These are phyloP conservation scores for Anableps anableps DNA, from an alignment of 2,797 vertebrate genomes.

Conservation along the genomic window DNA sequence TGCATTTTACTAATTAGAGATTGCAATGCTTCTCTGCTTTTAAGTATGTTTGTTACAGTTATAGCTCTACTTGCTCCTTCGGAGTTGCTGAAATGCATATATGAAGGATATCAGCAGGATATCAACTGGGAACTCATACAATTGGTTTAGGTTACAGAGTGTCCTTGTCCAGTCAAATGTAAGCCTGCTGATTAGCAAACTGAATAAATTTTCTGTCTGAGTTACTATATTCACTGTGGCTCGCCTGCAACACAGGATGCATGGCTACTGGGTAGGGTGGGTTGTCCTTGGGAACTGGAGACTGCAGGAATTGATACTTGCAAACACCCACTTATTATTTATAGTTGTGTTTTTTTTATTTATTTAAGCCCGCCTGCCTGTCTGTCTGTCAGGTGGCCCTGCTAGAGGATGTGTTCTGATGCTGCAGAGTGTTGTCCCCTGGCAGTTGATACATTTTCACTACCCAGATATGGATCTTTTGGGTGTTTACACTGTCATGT, in stretches of 20 bases:
- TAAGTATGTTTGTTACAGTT: background rate
- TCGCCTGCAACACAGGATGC: slow-evolving; percentile 19
- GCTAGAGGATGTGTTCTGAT: slow-evolving; percentile 37
- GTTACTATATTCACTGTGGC: slow-evolving; percentile 24
- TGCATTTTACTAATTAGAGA: slow-evolving; percentile 31
- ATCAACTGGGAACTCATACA: background rate
- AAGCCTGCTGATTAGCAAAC: background rate
- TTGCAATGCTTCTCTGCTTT: slow-evolving; percentile 20
- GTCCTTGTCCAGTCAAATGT: background rate
- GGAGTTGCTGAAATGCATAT: slow-evolving; percentile 9
- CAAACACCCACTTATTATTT: slow-evolving; percentile 53
- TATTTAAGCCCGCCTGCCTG: slow-evolving; percentile 23
- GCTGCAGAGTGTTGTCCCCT: slow-evolving; percentile 32
- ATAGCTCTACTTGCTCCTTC: slow-evolving; percentile 12
- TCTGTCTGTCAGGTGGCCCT: slow-evolving; percentile 37
- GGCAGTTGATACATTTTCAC: slow-evolving; percentile 51
- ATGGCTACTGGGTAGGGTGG: slow-evolving; percentile 33
- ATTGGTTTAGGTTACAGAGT: background rate
- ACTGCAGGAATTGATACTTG: slow-evolving; percentile 47
- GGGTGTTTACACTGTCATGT: slow-evolving; percentile 19
- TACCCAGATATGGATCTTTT: slow-evolving; percentile 29
- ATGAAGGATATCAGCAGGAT: background rate
- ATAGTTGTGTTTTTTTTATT: slow-evolving; percentile 45
- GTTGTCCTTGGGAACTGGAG: slow-evolving; percentile 67
- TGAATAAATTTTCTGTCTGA: slow-evolving; percentile 2